Percentiles rank a stretch among this genome's conserved stretches.
These are phyloP conservation scores for Pedicia rivosa DNA, from an alignment of 2,888 invertebrate species.

Conservation along the genomic window DNA sequence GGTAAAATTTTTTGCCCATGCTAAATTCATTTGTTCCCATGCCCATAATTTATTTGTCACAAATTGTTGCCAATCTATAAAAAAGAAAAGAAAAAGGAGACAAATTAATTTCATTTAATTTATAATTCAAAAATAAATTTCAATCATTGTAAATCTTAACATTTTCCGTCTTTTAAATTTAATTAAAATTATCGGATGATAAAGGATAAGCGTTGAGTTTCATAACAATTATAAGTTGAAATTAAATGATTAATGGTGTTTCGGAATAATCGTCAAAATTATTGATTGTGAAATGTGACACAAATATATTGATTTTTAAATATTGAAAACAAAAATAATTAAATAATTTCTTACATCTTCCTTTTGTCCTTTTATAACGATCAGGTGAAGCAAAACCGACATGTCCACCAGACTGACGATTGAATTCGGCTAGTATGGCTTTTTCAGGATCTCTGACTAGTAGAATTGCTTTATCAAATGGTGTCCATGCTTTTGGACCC, in stretches of 20 bases:
- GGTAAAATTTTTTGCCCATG: slow-evolving; percentile 52
- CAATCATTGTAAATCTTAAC: no score
- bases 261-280: not conserved
- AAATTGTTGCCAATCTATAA: slow-evolving; percentile 54
- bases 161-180: no score
- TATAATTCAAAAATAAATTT: not conserved
- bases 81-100: slow-evolving; percentile 6
- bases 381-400: slow-evolving; percentile 60
- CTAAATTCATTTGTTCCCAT: slow-evolving; percentile 52
- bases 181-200: no score
- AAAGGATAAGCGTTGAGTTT: no score
- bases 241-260: no score
- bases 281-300: not conserved
- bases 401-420: slow-evolving; percentile 64
- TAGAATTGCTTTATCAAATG: slow-evolving; percentile 50
- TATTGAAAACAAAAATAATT: not conserved
- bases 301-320: not conserved
- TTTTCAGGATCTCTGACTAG: slow-evolving; percentile 54
- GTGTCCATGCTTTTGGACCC: slow-evolving; percentile 39
- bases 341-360: slow-evolving; percentile 35
- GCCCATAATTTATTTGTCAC: slow-evolving; percentile 45
- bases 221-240: no score
- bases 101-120: not conserved
- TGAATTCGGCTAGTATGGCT: slow-evolving; percentile 56
- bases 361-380: slow-evolving; percentile 42